These are phyloP conservation scores for Lophura nycthemera DNA, from an alignment of 2,113 vertebrate genomes.

Conservation along the genomic window DNA sequence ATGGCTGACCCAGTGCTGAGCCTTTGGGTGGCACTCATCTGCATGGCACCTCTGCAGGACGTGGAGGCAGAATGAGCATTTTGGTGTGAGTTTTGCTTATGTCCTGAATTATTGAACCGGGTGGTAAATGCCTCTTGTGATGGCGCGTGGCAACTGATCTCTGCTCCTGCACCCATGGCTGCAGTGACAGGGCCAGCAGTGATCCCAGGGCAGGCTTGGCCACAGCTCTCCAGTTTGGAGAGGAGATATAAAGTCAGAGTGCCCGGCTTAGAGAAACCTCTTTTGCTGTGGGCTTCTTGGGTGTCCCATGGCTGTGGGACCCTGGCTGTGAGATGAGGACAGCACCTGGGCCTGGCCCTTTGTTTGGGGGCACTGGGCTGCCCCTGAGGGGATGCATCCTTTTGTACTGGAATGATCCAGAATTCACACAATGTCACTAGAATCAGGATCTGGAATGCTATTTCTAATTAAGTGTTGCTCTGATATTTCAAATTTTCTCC, in stretches of 20 bases:
- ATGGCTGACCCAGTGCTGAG: background rate
- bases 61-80: background rate
- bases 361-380: background rate
- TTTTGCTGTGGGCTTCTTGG: background rate
- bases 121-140: background rate
- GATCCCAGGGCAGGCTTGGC: background rate
- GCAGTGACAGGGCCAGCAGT: background rate
- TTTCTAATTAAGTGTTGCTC: conserved; percentile 41
- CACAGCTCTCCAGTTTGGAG: background rate
- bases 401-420: background rate
- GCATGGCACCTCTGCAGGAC: background rate
- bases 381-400: background rate
- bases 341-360: background rate
- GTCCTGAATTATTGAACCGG: background rate
- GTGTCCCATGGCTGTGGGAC: too few species aligned
- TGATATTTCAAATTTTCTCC: background rate
- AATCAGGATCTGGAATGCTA: conserved; percentile 5
- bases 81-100: background rate
- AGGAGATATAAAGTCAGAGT: background rate
- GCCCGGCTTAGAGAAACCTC: background rate
- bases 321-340: too few species aligned
- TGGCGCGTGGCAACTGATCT: background rate
- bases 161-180: background rate
- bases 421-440: background rate
- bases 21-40: accelerated